Conservation (phyloP, 2,113 vertebrate genomes). For the Lethenteron camtschaticum region DNA sequence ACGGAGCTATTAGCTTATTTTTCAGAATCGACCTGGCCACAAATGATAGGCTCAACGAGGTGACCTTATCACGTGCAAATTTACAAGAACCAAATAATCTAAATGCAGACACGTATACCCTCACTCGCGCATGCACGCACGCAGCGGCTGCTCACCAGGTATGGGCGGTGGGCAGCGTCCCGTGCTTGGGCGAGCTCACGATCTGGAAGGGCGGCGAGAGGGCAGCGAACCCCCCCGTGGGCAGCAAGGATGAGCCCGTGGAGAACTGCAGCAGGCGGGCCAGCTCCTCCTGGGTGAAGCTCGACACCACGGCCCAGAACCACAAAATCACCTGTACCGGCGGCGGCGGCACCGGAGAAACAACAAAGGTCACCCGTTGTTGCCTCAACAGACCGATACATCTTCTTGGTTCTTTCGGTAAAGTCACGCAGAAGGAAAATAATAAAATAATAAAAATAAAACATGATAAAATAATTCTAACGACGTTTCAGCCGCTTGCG, state of each 20-base stretch:
- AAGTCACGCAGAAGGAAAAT: no score
- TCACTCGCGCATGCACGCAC: background rate
- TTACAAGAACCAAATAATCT: background rate
- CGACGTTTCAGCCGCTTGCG: no score
- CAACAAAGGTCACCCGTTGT: no score
- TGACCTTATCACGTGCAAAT: no score
- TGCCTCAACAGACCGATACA: no score
- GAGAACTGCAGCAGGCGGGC: constrained; percentile 91
- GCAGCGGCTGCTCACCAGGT: constrained; percentile 43
- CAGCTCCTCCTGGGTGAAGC: constrained; percentile 89
- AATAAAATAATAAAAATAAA: no score
- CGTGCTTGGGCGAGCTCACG: constrained; percentile 79
- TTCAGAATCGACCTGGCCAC: no score
- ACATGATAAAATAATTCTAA: no score
- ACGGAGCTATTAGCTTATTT: no score
- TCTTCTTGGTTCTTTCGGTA: no score
- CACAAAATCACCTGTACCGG: constrained; percentile 71
- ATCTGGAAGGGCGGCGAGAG: constrained; percentile 96
- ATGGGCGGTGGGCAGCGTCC: constrained; percentile 88
- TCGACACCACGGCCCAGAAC: constrained; percentile 96
- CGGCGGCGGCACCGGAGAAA: no score
- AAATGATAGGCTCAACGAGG: no score
- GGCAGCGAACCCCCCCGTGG: constrained; percentile 77
- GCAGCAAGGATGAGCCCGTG: constrained; percentile 87
- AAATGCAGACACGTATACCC: background rate